Base-by-base conservation (phyloP, 2,888 invertebrate genomes). In the Drosophila rubida region DNA sequence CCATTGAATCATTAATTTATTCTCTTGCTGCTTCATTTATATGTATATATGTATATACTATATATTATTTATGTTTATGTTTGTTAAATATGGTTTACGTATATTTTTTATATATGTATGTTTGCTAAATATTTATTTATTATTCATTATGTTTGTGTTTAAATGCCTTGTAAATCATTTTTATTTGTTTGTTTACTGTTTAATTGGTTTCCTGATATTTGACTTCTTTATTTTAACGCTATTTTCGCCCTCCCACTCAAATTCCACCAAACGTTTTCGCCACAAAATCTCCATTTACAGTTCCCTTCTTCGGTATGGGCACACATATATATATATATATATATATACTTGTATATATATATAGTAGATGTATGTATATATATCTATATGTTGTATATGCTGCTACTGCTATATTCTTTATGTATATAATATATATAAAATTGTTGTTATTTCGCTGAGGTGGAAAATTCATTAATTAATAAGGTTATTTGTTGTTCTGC, bases 381-480 rank as follows among this genome's bases (percentile, higher is more conserved):
- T 72, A 57, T 69, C 35, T 63, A 50, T 58, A 50, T 75, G 35
- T 62, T 78, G 75, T 75, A 75, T 75, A 75, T 75, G 79, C 70
- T 42, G 59, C 75, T 76, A 78, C 75, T 61, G 64, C 59, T 76
- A 69, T 64, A 19, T 55, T 67, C 35, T 79, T 42, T 79, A 78
- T 78, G 64, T 85, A 80, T 76, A 87, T 80, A 73, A 75, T 87
- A 74, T 75, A 72, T 86, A 80, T 87, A 86, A 86, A 86, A 87
- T 83, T 88, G 80, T 85, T 87, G 87, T 82, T 79, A 88, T 80
- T 80, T 89, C 88, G 82, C 88, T 88, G 88, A 88, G 88, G 87
- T 88, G 88, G 90, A 89, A 88, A 88, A 88, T 88, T 90, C 88
- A 67, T 88, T 80, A 81, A 86, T 83, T 90, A 83, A 85, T 78